Evolutionary conservation across 2,797 vertebrate genomes (phyloP).

Genomic region (Mormyrus proboscirostris): DNA sequence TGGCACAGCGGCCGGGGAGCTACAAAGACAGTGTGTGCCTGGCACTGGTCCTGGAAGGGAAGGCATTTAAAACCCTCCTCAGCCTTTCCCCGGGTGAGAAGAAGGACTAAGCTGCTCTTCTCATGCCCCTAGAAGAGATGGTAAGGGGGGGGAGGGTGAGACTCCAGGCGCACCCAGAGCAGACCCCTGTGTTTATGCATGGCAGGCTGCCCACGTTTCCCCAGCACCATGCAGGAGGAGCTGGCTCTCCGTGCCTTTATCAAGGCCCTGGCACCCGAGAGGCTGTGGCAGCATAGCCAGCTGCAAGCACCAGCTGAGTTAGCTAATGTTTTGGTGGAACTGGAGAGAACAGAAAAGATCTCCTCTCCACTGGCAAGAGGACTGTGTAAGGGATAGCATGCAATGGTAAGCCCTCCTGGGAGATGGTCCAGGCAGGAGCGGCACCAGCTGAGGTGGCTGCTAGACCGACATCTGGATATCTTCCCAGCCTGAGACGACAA

Average conservation of each 20-base stretch:
- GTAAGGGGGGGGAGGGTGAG: neutral
- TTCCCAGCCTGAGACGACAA: neutral
- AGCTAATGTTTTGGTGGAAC: neutral
- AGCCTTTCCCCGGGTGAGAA: neutral
- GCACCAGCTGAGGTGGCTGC: neutral
- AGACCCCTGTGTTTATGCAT: neutral
- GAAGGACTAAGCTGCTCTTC: neutral
- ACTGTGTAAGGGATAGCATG: neutral
- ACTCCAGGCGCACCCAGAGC: neutral
- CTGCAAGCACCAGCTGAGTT: neutral
- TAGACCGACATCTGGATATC: neutral
- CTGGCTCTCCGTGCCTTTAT: neutral
- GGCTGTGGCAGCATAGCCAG: neutral
- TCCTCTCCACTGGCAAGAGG: neutral
- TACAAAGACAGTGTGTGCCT: neutral
- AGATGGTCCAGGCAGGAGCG: neutral
- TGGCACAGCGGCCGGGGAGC: neutral
- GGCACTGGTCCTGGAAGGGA: neutral
- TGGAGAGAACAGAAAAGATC: neutral
- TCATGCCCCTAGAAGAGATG: neutral
- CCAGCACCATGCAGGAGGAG: neutral
- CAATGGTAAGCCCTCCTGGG: neutral
- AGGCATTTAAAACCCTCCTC: neutral
- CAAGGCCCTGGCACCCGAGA: neutral
- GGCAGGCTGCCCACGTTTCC: neutral